Base-by-base conservation (phyloP, 2,113 vertebrate species). In the Hippocampus barbouri region DNA sequence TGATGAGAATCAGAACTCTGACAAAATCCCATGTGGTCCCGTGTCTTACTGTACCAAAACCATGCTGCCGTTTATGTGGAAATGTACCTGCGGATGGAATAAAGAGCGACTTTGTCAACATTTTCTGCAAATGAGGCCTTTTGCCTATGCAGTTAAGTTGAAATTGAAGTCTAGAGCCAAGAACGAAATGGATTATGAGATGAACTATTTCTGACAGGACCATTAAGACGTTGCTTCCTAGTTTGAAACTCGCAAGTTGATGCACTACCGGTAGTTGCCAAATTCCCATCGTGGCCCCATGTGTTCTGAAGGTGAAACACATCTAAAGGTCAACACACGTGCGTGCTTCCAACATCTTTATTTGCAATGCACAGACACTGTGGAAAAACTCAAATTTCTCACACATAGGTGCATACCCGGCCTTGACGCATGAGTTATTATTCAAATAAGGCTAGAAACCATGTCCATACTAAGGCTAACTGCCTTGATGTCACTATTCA, bases 391-490 rank as follows among this genome's bases (percentile, higher is more conserved):
- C 30, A 5, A 6, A 38, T 38, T 5, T 38, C 34, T 38, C 34
- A 38, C 34, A 38, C 34, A 38, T 38, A 38, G 34, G 34, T 38
- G 34, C 34, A 38, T 38, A 38, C 5, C 34, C 34, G 34, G 34
- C n/a, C 12, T 9, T 41, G 66, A 82, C 70, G 74, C 62, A 21
- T 38, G 34, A 75, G 67, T 79, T 71, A 82, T 90, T 81, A 76
- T 82, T 85, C 75, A 78, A 60, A 49, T 68, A 57, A 75, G 77
- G 66, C 68, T 79, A n/a, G 62, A 72, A 77, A 77, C 64, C 1
- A 49, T 23, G 20, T 69, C 43, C 65, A 15, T 7, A 7, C 7
- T 47, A 25, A 62, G 68, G 71, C 34, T 73, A 66, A 81, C n/a
- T 27, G 49, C 57, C 66, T 34, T 63, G 25, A 74, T 75, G 68